phyloP scores from a whole-genome alignment of 2,888 invertebrate genomes.

The Drosophila histrio region DNA sequence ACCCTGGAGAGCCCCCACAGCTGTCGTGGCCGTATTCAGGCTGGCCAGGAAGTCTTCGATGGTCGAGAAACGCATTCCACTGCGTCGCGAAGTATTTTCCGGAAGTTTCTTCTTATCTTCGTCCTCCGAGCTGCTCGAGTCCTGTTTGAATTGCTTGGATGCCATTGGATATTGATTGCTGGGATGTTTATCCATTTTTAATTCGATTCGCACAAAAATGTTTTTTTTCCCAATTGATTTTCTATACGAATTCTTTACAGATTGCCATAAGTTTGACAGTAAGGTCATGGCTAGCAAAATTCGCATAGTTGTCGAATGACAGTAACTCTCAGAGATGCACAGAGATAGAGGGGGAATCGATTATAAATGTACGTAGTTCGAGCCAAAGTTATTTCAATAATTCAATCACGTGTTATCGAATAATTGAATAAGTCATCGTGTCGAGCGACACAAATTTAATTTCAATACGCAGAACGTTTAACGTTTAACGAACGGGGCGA shows the following conservation, averaged over 20 bases:
- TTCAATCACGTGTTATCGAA: constrained; percentile 79
- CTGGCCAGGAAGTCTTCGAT: constrained; percentile 42
- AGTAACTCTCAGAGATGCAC: neutral
- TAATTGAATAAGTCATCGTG: constrained; percentile 79
- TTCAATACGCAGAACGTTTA: constrained; percentile 75
- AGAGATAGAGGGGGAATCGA: neutral
- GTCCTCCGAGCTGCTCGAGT: constrained; percentile 1
- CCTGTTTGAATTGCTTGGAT: neutral
- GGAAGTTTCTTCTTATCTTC: neutral
- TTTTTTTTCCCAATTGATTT: neutral
- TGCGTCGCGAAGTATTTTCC: constrained; percentile 16
- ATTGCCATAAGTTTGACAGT: neutral
- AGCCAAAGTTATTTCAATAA: constrained; percentile 65
- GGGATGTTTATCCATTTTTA: neutral
- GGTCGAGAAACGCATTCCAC: constrained; percentile 31
- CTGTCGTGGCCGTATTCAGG: constrained; percentile 36
- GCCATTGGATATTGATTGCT: neutral
- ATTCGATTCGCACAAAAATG: neutral
- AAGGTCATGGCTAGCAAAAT: neutral
- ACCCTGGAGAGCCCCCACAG: constrained; percentile 28
- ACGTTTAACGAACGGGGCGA: constrained; percentile 57
- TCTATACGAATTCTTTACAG: neutral
- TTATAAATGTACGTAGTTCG: neutral
- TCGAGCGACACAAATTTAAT: constrained; percentile 77
- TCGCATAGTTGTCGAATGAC: neutral